A percentile compares a stretch with the other conserved stretches of the same genome.
phyloP scores from a whole-genome alignment of 2,888 invertebrate species.

The Branchellion lobata region DNA sequence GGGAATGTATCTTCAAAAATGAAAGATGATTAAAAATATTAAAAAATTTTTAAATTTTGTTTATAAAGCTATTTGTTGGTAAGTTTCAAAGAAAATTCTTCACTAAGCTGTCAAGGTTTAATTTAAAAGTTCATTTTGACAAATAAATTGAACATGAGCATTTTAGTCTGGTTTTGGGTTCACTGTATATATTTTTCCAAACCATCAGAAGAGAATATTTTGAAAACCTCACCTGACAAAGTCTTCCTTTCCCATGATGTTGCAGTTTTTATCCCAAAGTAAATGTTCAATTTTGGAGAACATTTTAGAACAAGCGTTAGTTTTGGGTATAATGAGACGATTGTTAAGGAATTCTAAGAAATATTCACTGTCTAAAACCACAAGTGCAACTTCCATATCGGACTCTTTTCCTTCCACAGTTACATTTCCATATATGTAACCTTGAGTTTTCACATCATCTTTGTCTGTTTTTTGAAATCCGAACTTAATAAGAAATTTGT shows the following conservation, averaged over 20 bases:
- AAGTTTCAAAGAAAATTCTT: too few relatives aligned
- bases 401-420: conserved; percentile 67
- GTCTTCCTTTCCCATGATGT: conserved; percentile 73
- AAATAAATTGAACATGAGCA: too few relatives aligned
- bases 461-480: conserved; percentile 90
- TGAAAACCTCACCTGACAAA: conserved; percentile 70
- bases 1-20: conserved; percentile 72
- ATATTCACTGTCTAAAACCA: conserved; percentile 83
- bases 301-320: conserved; percentile 78
- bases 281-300: conserved; percentile 78
- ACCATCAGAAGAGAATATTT: too few relatives aligned
- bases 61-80: too few relatives aligned
- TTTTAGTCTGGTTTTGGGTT: too few relatives aligned
- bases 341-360: conserved; percentile 88
- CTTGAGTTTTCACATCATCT: conserved; percentile 81
- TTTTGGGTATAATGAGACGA: conserved; percentile 64
- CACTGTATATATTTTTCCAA: too few relatives aligned
- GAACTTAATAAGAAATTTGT: conserved; percentile 83
- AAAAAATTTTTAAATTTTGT: background rate
- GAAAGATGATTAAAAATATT: background rate
- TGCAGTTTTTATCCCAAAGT: conserved; percentile 82
- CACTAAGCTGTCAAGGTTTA: too few relatives aligned
- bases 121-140: too few relatives aligned
- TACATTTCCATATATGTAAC: conserved; percentile 93
- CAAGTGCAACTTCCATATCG: conserved; percentile 72